A percentile compares a stretch with the other conserved stretches of the same genome.
Evolutionary conservation across 1,140 invertebrate genomes (phyloP).

Genomic region (Himalopsyche phryganea): DNA sequence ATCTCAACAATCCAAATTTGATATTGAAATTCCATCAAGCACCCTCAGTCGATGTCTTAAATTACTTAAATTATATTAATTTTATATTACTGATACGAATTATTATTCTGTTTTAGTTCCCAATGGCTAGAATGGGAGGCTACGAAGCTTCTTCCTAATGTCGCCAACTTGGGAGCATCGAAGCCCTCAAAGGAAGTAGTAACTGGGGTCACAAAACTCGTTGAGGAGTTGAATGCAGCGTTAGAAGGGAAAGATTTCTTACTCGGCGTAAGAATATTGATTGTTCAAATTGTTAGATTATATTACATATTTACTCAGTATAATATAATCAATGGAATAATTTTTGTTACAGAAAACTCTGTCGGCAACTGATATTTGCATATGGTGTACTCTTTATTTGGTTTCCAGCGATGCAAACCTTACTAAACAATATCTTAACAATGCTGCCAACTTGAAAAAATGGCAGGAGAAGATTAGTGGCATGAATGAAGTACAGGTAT

Average conservation of each 20-base stretch:
- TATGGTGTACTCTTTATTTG: slow-evolving; percentile 65
- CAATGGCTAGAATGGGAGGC: slow-evolving; percentile 77
- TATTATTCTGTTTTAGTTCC: slow-evolving; percentile 40
- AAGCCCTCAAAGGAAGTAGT: slow-evolving; percentile 51
- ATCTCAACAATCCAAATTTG: too few relatives aligned
- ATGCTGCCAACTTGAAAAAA: slow-evolving; percentile 49
- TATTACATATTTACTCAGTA: too few relatives aligned
- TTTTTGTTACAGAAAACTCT: slow-evolving; percentile 46
- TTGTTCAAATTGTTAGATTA: too few relatives aligned
- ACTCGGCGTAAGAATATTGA: slow-evolving; percentile 43
- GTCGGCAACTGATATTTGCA: slow-evolving; percentile 58
- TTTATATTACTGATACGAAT: too few relatives aligned
- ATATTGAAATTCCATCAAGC: too few relatives aligned
- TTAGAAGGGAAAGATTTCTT: slow-evolving; percentile 40
- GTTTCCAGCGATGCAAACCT: slow-evolving; percentile 47
- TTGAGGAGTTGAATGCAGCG: slow-evolving; percentile 47
- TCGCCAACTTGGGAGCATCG: slow-evolving; percentile 45
- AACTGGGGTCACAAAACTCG: slow-evolving; percentile 44
- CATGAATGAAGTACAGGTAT: slow-evolving; percentile 52
- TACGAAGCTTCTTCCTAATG: slow-evolving; percentile 60
- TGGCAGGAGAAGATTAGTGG: slow-evolving; percentile 45
- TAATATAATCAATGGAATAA: not conserved
- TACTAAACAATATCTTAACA: slow-evolving; percentile 46
- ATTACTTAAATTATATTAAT: too few relatives aligned
- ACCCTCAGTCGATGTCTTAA: too few relatives aligned